phyloP scores from a whole-genome alignment of 2,888 invertebrate genomes.

The Flexamia atlantica region DNA sequence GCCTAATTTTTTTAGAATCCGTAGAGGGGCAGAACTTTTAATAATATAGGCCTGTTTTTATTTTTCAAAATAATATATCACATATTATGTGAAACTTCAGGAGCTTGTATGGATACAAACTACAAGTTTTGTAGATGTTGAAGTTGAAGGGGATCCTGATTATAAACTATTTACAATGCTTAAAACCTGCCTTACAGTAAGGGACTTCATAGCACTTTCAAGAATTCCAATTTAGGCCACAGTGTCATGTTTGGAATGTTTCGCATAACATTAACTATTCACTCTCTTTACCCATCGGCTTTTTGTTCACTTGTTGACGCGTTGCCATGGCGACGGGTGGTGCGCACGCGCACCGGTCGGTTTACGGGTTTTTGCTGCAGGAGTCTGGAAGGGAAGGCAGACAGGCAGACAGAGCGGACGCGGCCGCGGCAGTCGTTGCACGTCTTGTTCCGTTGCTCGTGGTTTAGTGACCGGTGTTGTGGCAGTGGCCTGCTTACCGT shows the following conservation, averaged over 20 bases:
- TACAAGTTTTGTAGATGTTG: too few species aligned
- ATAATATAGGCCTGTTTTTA: too few species aligned
- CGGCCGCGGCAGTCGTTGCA: background rate
- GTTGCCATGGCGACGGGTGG: conserved; percentile 17
- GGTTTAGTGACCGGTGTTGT: background rate
- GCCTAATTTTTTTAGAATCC: too few species aligned
- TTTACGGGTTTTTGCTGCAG: conserved; percentile 19
- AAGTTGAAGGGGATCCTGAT: too few species aligned
- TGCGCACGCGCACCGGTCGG: conserved; percentile 14
- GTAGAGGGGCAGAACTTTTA: too few species aligned
- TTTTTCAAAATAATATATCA: too few species aligned
- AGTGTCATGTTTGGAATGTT: conserved; percentile 12
- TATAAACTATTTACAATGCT: too few species aligned
- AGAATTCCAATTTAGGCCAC: background rate
- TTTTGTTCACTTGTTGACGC: conserved; percentile 30
- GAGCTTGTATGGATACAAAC: too few species aligned
- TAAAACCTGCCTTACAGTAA: too few species aligned
- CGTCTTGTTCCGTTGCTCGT: too few species aligned
- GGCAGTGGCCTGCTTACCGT: background rate
- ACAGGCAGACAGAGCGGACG: background rate
- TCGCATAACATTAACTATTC: background rate
- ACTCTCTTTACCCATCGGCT: background rate
- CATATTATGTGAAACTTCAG: too few species aligned
- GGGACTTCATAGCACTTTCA: background rate
- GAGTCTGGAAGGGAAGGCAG: background rate